phyloP scores from a whole-genome alignment of 2,888 invertebrate species.

The Standfussiana lucernea region DNA sequence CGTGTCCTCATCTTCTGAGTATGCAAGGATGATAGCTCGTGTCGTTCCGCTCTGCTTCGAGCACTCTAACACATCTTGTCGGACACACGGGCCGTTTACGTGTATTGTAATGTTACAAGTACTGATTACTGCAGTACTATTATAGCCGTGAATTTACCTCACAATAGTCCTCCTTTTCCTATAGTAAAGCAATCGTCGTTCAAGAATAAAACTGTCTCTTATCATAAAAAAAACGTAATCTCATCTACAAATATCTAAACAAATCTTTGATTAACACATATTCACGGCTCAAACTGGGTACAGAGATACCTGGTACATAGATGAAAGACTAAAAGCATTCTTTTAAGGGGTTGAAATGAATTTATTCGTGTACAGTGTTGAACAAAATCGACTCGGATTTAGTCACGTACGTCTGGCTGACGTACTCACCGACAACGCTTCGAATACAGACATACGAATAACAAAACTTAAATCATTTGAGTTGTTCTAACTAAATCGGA shows the following conservation, averaged over 20 bases:
- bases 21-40: background rate
- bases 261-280: background rate
- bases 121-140: slow-evolving; percentile 2
- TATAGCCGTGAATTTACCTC: no score
- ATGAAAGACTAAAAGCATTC: background rate
- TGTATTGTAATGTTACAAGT: background rate
- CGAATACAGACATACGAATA: background rate
- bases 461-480: background rate
- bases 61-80: background rate
- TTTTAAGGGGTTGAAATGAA: background rate
- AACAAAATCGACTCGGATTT: background rate
- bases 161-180: background rate
- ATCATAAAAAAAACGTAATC: background rate
- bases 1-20: background rate
- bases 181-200: background rate
- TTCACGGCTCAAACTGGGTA: background rate
- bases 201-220: background rate
- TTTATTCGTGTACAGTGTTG: background rate
- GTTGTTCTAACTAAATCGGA: no score
- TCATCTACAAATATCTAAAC: background rate
- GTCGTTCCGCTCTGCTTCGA: slow-evolving; percentile 9
- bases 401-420: background rate
- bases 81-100: background rate
- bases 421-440: background rate
- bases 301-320: background rate